Base-by-base conservation (phyloP, 1,140 invertebrate genomes). In the Ruditapes philippinarum region DNA sequence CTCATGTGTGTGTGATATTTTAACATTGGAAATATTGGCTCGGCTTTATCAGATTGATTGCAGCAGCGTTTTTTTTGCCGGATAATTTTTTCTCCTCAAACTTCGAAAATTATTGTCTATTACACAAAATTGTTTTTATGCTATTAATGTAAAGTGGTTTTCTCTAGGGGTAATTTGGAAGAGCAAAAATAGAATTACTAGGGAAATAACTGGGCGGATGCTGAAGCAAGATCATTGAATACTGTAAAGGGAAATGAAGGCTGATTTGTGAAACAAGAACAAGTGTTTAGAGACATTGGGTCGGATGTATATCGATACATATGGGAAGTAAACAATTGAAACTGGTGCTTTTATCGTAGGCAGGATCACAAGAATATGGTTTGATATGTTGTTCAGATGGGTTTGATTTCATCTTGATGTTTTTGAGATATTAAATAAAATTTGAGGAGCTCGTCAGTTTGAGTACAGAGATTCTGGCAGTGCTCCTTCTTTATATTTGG, bases 91-190 rank as follows among this genome's bases (percentile, higher is more conserved):
- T 62, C 57, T 62, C n/a, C 25, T 14, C 7, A 9, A 28, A 25
- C 25, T 62, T 5, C n/a, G n/a, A 62, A 62, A 62, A 62, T 62
- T 28, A 62, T 62, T 62, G 57, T 62, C 57, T 62, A 62, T 62
- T 28, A 62, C 57, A 28, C n/a, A n/a, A 28, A 62, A 62, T 62
- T 62, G 22, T 28, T 62, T n/a, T n/a, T 25, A 28, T 62, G 25
- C 57, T 62, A 62, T 62, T 28, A 62, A 62, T 62, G 57, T 62
- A 28, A 62, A 62, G 25, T 25, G 25, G 28, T 62, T 62, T 62
- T 62, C 57, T 62, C 57, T 62, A 7, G 9, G 57, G 57, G 25
- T 62, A 7, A 28, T 62, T 62, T 45, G 25, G 57, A 62, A 62
- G 57, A 62, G 57, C 57, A 62, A 19, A 28, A 1, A 62, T 62